A percentile compares a stretch with the other conserved stretches of the same genome.
Evolutionary conservation across 1,140 invertebrate genomes (phyloP).

Genomic region (Macrobrachium rosenbergii): DNA sequence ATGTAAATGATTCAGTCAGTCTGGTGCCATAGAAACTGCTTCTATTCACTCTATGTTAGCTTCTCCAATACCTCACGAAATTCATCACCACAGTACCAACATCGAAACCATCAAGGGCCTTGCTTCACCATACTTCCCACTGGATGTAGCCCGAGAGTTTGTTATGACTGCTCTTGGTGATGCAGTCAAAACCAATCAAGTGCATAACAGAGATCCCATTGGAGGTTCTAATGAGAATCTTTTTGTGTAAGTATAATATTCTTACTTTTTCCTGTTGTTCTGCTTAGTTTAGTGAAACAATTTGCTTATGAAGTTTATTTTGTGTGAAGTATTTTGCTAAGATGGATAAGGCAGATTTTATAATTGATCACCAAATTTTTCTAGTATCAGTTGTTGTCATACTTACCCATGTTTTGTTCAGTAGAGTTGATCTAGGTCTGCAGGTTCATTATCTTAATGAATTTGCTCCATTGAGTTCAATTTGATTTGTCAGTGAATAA

Average conservation of each 20-base stretch:
- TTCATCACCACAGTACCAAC: conserved; percentile 79
- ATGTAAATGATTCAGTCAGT: background rate
- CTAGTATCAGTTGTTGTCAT: too few relatives aligned
- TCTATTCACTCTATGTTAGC: conserved; percentile 39
- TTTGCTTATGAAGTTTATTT: background rate
- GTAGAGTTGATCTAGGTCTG: too few relatives aligned
- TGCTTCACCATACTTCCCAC: conserved; percentile 93
- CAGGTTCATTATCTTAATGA: too few relatives aligned
- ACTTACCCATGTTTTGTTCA: too few relatives aligned
- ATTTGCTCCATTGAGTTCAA: too few relatives aligned
- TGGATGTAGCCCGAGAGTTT: conserved; percentile 93
- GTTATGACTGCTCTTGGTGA: conserved; percentile 95
- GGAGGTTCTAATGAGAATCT: conserved; percentile 98
- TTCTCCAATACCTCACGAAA: background rate
- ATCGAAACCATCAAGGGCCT: conserved; percentile 90
- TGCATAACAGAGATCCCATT: conserved; percentile 97
- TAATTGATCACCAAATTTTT: background rate
- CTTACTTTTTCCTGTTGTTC: background rate
- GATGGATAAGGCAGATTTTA: conserved; percentile 13
- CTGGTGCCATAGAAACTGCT: conserved; percentile 15
- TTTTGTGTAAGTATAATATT: conserved; percentile 86
- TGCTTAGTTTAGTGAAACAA: too few relatives aligned
- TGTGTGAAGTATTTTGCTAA: background rate
- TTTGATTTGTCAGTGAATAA: too few relatives aligned
- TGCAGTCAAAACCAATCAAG: conserved; percentile 95